Evolutionary conservation across 2,113 vertebrate species (phyloP), one percentile per base, ranked within the genome.

Genomic region (Gila orcuttii): DNA sequence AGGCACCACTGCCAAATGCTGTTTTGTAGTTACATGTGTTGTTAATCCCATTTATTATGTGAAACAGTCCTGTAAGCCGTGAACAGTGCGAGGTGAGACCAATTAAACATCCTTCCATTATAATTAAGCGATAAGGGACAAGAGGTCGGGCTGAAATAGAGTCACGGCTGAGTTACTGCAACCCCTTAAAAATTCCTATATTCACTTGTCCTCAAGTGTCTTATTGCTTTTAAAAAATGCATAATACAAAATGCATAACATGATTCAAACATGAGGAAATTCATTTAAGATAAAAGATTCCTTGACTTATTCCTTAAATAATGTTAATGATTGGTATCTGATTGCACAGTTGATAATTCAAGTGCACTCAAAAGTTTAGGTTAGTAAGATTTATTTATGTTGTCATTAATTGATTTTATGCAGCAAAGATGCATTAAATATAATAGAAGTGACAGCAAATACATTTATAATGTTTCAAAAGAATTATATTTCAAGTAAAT

Each of bases 1-100:
- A 73, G 69, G 2, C 23, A 73, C 21, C 69, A 39, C 36, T 39
- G 68, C 68, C 69, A 73, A 71, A 71, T 23, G 9, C 69, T 42
- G 69, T 73, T 71, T 39, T 71, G 19, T 39, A 12, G 33, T 23
- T 71, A 42, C 68, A 71, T 71, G 69, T 73, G 69, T 10, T 73
- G 21, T 71, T 71, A n/a, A 71, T 71, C 68, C 21, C 36, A 73
- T 42, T 73, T 42, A 73, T 36, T 39, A 13, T 73, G 36, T 12
- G 59, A 62, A 62, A 23, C 55, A 52, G 55, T 3, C 55, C 19
- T 23, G 23, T n/a, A 62, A 25, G 55, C 19, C 55, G 2, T 42
- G 69, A 73, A 73, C 36, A 12, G 36, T 42, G 36, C 68, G 33
- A 25, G 19, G 68, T 42, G 69, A 73, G 69, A 42, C 36, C 69